These are phyloP conservation scores for Caenorhabditis sp. DNA, from an alignment of 2,888 invertebrate species.

Conservation along the genomic window DNA sequence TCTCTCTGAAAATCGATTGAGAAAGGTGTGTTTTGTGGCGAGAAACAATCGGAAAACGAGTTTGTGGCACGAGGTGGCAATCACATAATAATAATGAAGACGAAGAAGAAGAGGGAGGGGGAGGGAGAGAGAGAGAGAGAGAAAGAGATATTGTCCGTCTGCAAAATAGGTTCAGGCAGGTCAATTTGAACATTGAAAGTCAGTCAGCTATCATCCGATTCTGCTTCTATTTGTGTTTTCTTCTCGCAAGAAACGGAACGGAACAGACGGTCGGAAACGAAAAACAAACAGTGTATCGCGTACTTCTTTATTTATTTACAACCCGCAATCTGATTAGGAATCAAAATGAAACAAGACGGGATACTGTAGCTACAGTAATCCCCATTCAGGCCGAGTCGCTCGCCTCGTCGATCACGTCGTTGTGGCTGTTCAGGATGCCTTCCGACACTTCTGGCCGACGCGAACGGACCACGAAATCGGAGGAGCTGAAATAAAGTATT, in stretches of 20 bases:
- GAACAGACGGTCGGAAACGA: neutral
- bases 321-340: too few species aligned
- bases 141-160: neutral
- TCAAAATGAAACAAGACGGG: neutral
- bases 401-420: slow-evolving; percentile 51
- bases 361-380: neutral
- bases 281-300: neutral
- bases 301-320: neutral
- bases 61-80: neutral
- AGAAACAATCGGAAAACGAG: neutral
- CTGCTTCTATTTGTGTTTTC: too few species aligned
- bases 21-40: neutral
- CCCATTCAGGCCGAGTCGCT: neutral
- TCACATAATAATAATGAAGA: neutral
- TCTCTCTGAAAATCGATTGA: neutral
- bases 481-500: slow-evolving; percentile 35
- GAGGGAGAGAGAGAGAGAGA: neutral
- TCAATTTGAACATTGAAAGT: too few species aligned
- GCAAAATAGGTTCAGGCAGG: neutral
- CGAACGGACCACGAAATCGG: slow-evolving; percentile 25
- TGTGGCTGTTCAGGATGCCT: slow-evolving; percentile 49
- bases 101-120: neutral
- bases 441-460: slow-evolving; percentile 38
- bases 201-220: too few species aligned
- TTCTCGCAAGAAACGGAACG: too few species aligned